Base-by-base conservation (phyloP, 2,888 invertebrate species). In the Heliconius hortense region DNA sequence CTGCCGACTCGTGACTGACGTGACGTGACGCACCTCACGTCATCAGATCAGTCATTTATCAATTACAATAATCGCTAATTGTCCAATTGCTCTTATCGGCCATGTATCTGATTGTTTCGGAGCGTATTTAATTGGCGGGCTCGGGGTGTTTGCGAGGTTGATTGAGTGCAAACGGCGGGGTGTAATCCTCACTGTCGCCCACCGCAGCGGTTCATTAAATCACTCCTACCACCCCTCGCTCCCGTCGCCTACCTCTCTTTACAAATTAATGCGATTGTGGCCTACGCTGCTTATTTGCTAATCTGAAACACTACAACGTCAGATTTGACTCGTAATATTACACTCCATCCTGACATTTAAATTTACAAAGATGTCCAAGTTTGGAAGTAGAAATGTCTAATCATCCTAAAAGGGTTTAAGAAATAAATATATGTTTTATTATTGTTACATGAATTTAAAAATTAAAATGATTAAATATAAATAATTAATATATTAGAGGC, bases 81-180 rank as follows among this genome's bases (percentile, higher is more conserved):
- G 88, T 82, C 82, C 81, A 86, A 89, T 89, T 88, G 89, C 86
- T 88, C 88, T 92, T 91, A 90, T 91, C 91, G 86, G 83, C 82
- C 84, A 82, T 88, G 90, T 89, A 88, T 88, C 86, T 86, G 87
- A 91, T 92, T 92, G 92, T 92, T 92, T 91, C 88, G 86, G 85
- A 87, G 88, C 89, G 89, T 92, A 91, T 92, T 92, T 93, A 93
- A 93, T 93, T 92, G 92, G 90, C 85, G 86, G 84, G 91, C 89
- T 92, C 89, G 90, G 90, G 90, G 88, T 93, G 93, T 92, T 93
- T 91, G 93, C 91, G 89, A 89, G 92, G 88, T 89, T 93, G 93
- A 93, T 93, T 93, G 92, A 93, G 93, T 92, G 92, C 92, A 90
- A 92, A 91, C 90, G 90, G 90, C 87, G 89, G 91, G 90, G 92